Percentiles rank a stretch among this genome's conserved stretches.
Conservation (phyloP, 2,888 invertebrate genomes). For the Drosophila lacicola region DNA sequence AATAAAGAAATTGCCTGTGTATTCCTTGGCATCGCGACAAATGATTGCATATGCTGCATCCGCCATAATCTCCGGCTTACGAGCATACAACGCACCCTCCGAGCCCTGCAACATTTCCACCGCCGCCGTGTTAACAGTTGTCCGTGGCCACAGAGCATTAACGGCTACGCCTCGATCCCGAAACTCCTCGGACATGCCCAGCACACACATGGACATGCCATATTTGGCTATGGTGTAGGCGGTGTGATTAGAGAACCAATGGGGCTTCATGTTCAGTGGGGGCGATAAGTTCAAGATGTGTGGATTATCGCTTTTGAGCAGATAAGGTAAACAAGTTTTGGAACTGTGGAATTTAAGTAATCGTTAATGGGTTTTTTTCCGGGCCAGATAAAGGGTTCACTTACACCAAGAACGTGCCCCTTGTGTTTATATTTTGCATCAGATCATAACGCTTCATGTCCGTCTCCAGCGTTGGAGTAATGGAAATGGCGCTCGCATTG, state of each 20-base stretch:
- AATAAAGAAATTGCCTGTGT: constrained; percentile 95
- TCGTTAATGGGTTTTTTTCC: neutral
- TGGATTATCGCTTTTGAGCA: constrained; percentile 94
- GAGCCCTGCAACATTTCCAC: constrained; percentile 92
- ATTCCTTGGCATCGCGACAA: constrained; percentile 89
- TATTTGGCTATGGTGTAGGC: constrained; percentile 99
- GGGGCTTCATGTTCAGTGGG: constrained; percentile 94
- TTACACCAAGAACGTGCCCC: constrained; percentile 98
- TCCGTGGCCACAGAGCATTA: constrained; percentile 98
- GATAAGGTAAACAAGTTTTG: constrained; percentile 93
- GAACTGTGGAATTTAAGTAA: constrained; percentile 87
- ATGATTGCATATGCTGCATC: constrained; percentile 83
- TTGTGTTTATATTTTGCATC: constrained; percentile 97
- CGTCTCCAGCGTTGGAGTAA: constrained; percentile 92
- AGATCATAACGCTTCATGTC: constrained; percentile 98
- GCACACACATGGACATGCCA: constrained; percentile 99
- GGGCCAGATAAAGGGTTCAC: constrained; percentile 63
- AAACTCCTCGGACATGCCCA: constrained; percentile 99
- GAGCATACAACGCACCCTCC: constrained; percentile 67
- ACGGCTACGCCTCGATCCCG: constrained; percentile 93
- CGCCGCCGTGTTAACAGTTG: constrained; percentile 96
- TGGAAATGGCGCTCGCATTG: constrained; percentile 97
- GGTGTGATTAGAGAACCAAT: constrained; percentile 95
- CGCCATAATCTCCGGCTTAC: constrained; percentile 84
- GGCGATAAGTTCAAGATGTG: constrained; percentile 98